phyloP scores from a whole-genome alignment of 2,888 invertebrate species.

The Icerya purchasi region DNA sequence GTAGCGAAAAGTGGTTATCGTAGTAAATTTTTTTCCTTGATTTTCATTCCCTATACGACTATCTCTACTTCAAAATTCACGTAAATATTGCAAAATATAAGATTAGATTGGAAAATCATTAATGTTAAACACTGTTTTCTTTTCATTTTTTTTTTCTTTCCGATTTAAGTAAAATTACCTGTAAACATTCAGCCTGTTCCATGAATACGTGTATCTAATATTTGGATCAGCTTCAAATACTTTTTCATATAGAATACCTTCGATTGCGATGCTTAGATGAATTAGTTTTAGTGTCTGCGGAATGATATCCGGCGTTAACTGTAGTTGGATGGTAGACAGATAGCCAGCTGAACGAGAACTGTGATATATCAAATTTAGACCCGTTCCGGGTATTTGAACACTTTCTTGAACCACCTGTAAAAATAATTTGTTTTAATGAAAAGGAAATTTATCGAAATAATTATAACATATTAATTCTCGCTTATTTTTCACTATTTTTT shows the following conservation, averaged over 20 bases:
- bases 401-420: constrained; percentile 75
- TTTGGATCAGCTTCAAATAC: constrained; percentile 89
- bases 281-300: constrained; percentile 66
- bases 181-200: constrained; percentile 92
- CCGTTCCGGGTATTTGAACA: constrained; percentile 79
- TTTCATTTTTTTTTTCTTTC: too few species aligned
- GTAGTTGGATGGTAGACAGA: constrained; percentile 74
- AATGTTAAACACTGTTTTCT: too few species aligned
- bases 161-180: too few species aligned
- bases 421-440: neutral
- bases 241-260: constrained; percentile 81
- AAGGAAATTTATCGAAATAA: neutral
- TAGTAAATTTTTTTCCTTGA: too few species aligned
- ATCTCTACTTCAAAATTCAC: too few species aligned
- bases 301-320: constrained; percentile 65
- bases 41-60: too few species aligned
- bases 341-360: constrained; percentile 87
- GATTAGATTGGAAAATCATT: too few species aligned
- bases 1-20: too few species aligned
- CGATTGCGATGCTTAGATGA: constrained; percentile 76
- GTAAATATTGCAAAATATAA: too few species aligned
- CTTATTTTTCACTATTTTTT: neutral
- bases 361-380: constrained; percentile 87
- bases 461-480: neutral
- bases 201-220: constrained; percentile 90